Base-by-base conservation (phyloP, 1,140 invertebrate genomes). In the Bombus waltoni region DNA sequence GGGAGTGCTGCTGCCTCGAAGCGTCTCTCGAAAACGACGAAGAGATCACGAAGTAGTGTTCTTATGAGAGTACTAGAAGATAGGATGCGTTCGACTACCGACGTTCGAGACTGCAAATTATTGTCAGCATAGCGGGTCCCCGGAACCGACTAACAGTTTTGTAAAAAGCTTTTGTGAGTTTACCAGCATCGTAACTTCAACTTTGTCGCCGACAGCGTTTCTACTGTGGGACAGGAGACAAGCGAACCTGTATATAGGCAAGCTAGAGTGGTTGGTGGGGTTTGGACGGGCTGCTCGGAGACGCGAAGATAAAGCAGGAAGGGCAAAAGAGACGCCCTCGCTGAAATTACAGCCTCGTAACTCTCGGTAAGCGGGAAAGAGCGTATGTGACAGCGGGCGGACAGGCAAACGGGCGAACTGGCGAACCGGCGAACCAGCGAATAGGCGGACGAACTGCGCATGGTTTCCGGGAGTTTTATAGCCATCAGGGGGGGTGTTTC, bases 121-220 rank as follows among this genome's bases (percentile, higher is more conserved):
- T 91, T 87, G 70, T 72, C 68, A 53, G 71, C 73, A 62, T 75
- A 44, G 72, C 72, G 53, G 59, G 73, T 35, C 66, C 59, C 83
- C 86, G 84, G 74, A 87, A 88, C 68, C 86, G 75, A 57, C 81
- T 87, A 91, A 92, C 89, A 91, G 91, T 93, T 92, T 93, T 93
- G 90, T 93, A 93, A 93, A 93, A 93, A 93, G 92, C 92, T 93
- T 93, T 93, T 89, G 92, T 88, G 90, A 92, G 92, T 93, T 93
- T 91, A 91, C 72, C 89, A 72, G 73, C 83, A 70, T 91, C 92
- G 87, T 93, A 93, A 93, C 89, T 93, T 91, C 92, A 92, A 92
- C 88, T 93, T 93, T 93, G 90, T 92, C 90, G 91, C 81, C 83
- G 83, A 84, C 89, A 87, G 86, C 83, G 87, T 88, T 90, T 83